A percentile compares a stretch with the other conserved stretches of the same genome.
These are phyloP conservation scores for Miltochrista miniata DNA, from an alignment of 2,888 invertebrate species.

Conservation along the genomic window DNA sequence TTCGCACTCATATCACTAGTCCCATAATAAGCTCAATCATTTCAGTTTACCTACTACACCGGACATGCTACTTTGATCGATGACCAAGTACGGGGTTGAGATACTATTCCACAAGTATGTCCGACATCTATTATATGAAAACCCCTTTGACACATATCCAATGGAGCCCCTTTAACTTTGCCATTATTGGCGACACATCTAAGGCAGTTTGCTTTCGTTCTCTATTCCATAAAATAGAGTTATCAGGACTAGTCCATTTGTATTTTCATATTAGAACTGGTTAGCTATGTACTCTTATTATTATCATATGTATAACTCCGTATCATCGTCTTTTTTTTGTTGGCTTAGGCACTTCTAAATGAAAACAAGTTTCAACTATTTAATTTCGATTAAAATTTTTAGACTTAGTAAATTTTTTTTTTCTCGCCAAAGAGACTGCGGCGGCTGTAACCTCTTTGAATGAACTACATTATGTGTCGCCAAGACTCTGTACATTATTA, in stretches of 20 bases:
- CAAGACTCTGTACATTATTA: too few relatives aligned
- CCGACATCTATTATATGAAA: conserved; percentile 19
- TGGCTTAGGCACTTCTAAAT: background rate
- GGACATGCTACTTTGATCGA: conserved; percentile 26
- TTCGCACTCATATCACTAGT: conserved; percentile 8
- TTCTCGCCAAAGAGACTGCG: too few relatives aligned
- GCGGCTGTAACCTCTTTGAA: too few relatives aligned
- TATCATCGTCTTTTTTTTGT: too few relatives aligned
- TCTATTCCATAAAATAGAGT: conserved; percentile 14
- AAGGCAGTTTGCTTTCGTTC: conserved; percentile 20
- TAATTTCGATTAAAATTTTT: background rate
- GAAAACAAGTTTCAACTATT: background rate
- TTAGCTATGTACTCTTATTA: background rate
- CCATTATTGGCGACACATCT: conserved; percentile 21
- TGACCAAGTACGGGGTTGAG: conserved; percentile 13
- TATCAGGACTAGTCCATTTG: background rate
- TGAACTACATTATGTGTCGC: too few relatives aligned
- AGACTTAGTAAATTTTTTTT: too few relatives aligned
- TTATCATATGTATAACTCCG: too few relatives aligned
- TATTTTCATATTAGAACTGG: background rate
- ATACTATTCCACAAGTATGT: conserved; percentile 10
- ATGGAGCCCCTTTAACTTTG: conserved; percentile 19
- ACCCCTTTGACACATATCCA: conserved; percentile 20
- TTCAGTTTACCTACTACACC: conserved; percentile 27
- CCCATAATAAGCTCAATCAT: conserved; percentile 34